These are phyloP conservation scores for Cepaea nemoralis DNA, from an alignment of 1,140 invertebrate genomes.

Conservation along the genomic window DNA sequence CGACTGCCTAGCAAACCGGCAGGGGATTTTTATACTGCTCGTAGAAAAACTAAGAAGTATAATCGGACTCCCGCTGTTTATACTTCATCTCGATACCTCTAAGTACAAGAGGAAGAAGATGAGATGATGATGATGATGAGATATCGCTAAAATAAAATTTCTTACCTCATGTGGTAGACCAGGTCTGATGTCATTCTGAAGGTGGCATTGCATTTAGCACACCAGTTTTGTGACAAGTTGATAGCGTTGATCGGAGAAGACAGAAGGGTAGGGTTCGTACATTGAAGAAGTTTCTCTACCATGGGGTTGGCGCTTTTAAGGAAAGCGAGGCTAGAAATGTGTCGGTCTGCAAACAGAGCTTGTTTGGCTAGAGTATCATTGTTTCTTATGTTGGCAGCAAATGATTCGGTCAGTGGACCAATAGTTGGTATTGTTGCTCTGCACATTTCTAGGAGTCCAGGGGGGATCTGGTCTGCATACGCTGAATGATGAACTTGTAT, in stretches of 20 bases:
- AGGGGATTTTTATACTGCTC: no score
- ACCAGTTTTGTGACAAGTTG: constrained; percentile 93
- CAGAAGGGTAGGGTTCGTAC: constrained; percentile 59
- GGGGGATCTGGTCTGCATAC: constrained; percentile 44
- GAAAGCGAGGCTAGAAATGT: constrained; percentile 41
- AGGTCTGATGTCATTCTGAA: constrained; percentile 98
- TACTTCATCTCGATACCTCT: no score
- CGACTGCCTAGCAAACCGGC: no score
- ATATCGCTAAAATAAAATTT: background rate
- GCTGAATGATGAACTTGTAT: constrained; percentile 41
- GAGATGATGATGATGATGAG: no score
- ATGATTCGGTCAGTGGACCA: constrained; percentile 51
- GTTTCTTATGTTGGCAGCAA: constrained; percentile 47
- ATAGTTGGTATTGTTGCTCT: constrained; percentile 44
- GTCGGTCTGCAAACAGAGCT: constrained; percentile 28
- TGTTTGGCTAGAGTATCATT: constrained; percentile 40
- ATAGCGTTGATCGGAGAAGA: constrained; percentile 83
- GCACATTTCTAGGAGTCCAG: constrained; percentile 46
- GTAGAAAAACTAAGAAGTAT: no score
- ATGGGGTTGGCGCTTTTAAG: constrained; percentile 66
- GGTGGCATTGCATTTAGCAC: constrained; percentile 96
- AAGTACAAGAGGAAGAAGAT: no score
- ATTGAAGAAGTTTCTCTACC: constrained; percentile 68
- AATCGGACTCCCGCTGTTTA: no score
- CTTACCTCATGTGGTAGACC: constrained; percentile 92